Percentiles rank a stretch among this genome's conserved stretches.
Evolutionary conservation across 2,797 vertebrate species (phyloP).

Genomic region (Siniperca scherzeri): DNA sequence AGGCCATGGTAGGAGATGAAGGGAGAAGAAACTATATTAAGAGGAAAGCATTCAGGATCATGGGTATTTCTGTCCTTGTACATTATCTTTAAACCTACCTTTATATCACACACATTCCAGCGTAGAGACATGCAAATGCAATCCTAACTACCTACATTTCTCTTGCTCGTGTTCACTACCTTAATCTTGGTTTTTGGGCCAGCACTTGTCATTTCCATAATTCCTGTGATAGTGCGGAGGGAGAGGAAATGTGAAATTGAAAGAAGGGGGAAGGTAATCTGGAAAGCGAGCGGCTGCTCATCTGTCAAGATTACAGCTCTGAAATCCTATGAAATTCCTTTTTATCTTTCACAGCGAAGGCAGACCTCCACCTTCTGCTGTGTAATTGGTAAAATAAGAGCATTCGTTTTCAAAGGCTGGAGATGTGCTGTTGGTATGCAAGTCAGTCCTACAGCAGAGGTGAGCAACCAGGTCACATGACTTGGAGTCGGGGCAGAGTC

Average conservation of each 20-base stretch:
- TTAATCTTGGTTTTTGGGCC: constrained; percentile 46
- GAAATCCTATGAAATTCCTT: constrained; percentile 47
- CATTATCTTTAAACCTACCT: constrained; percentile 13
- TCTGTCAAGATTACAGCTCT: constrained; percentile 59
- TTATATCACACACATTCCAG: constrained; percentile 14
- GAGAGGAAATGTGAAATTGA: constrained; percentile 28
- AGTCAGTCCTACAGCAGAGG: background rate
- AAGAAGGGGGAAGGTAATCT: constrained; percentile 45
- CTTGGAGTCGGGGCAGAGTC: background rate
- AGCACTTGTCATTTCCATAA: constrained; percentile 57
- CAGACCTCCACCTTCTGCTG: constrained; percentile 32
- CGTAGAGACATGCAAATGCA: background rate
- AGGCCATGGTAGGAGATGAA: background rate
- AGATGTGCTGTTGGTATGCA: background rate
- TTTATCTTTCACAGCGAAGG: constrained; percentile 37
- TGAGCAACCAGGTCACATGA: constrained; percentile 23
- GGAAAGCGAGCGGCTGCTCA: constrained; percentile 44
- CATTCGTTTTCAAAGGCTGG: constrained; percentile 18
- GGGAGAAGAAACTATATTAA: background rate
- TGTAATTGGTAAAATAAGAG: constrained; percentile 40
- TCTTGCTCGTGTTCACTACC: constrained; percentile 29
- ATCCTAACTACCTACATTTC: constrained; percentile 4
- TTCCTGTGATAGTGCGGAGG: constrained; percentile 43
- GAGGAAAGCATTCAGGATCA: background rate
- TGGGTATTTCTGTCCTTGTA: constrained; percentile 1